Conservation (phyloP, 2,113 vertebrate genomes). For the Ahaetulla prasina region DNA sequence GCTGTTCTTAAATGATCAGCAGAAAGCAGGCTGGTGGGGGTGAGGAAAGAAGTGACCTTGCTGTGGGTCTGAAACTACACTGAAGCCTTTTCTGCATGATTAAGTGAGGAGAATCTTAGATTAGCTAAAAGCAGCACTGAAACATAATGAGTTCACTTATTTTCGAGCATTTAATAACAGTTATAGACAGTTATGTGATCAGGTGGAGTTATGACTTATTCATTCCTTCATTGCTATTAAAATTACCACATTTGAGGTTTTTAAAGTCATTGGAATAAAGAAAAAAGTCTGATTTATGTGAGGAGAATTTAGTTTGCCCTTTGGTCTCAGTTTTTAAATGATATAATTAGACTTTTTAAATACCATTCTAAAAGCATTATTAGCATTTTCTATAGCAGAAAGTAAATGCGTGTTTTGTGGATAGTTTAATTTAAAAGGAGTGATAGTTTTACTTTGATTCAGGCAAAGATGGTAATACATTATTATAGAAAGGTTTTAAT, state of each 20-base stretch:
- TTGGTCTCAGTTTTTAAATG: constrained; percentile 90
- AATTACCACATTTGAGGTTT: constrained; percentile 84
- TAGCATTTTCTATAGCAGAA: constrained; percentile 84
- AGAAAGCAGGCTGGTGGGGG: constrained; percentile 44
- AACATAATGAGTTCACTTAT: constrained; percentile 85
- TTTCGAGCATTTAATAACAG: constrained; percentile 86
- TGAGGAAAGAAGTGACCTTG: constrained; percentile 78
- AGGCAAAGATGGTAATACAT: constrained; percentile 76
- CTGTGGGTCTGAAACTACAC: constrained; percentile 77
- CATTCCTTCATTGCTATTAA: constrained; percentile 86
- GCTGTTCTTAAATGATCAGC: constrained; percentile 76
- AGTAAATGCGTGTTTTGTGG: constrained; percentile 82
- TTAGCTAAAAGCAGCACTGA: constrained; percentile 82
- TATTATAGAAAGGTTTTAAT: constrained; percentile 75
- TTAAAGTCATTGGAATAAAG: constrained; percentile 85
- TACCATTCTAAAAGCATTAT: constrained; percentile 93
- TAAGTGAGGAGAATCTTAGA: constrained; percentile 81
- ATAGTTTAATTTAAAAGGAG: constrained; percentile 81
- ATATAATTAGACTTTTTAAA: constrained; percentile 95
- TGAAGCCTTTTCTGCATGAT: constrained; percentile 78
- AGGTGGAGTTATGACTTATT: constrained; percentile 85
- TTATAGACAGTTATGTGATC: constrained; percentile 88
- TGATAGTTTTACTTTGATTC: constrained; percentile 79
- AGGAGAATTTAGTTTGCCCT: constrained; percentile 90
- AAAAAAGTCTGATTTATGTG: constrained; percentile 91